Evolutionary conservation across 2,797 vertebrate species (phyloP).

Genomic region (Gastrophryne carolinensis): DNA sequence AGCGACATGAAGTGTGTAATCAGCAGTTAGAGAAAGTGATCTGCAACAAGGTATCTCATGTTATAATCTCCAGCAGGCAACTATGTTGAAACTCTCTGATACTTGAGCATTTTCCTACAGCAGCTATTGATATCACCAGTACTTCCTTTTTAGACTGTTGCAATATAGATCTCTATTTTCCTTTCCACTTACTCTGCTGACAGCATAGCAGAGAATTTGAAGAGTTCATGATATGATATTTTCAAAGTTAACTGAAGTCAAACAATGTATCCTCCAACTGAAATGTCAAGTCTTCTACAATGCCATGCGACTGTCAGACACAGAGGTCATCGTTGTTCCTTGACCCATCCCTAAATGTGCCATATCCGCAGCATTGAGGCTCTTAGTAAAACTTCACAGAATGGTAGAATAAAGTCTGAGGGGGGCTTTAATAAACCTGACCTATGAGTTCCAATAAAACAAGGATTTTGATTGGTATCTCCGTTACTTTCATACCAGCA

Average conservation of each 20-base stretch:
- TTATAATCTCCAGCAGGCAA: too few species aligned
- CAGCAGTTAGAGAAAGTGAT: too few species aligned
- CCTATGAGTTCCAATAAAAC: background rate
- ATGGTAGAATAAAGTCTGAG: background rate
- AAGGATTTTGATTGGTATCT: too few species aligned
- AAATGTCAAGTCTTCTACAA: slow-evolving; percentile 36
- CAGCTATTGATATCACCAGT: too few species aligned
- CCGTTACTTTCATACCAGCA: too few species aligned
- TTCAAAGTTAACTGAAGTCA: slow-evolving; percentile 43
- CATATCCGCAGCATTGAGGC: background rate
- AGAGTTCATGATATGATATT: slow-evolving; percentile 32
- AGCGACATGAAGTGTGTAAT: too few species aligned
- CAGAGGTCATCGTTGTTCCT: slow-evolving; percentile 16
- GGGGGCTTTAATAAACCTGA: background rate
- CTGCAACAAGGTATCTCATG: too few species aligned
- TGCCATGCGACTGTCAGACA: slow-evolving; percentile 13
- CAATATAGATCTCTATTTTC: background rate
- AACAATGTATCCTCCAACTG: slow-evolving; percentile 4
- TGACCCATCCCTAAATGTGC: slow-evolving; percentile 11
- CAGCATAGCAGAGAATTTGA: background rate
- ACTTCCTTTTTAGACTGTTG: background rate
- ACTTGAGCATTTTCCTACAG: too few species aligned
- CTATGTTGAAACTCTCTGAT: too few species aligned
- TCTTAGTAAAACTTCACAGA: too few species aligned
- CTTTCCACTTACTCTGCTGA: background rate